Evolutionary conservation across 2,888 invertebrate species (phyloP), one percentile per base, ranked within the genome.

Genomic region (Augochlorella aurata): DNA sequence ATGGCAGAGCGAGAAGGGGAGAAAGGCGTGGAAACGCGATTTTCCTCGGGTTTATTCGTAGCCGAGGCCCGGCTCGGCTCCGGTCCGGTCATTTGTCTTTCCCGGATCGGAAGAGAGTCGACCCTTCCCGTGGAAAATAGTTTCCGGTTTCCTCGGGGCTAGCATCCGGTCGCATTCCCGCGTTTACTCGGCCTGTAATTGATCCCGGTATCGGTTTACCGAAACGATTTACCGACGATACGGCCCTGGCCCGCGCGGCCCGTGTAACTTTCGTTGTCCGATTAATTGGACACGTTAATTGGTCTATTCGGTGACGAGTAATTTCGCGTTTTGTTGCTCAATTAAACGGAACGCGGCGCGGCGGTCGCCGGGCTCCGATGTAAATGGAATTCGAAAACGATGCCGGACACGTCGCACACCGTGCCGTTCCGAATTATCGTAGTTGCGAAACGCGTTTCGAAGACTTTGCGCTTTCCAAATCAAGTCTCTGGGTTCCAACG

Each of bases 231-330:
- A 63, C 9, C 63, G 18, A 38, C 18, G 63, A 63, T 18, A 63
- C 38, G 29, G 18, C 2, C 29, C 14, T 58, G 58, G 24, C 58
- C 24, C 18, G 18, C 24, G 69, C 52, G 50, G 52, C 7, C 49
- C 38, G 45, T 24, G 72, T 61, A 47, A 72, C 61, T 72, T 72
- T 72, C 61, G 63, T 72, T 38, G 29, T 16, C 47, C 49, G 63
- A 63, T 72, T 72, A 72, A 72, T 72, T 63, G 72, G 47, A 47
- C 72, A 24, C 72, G 72, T 72, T 72, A 72, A 72, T 72, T 63
- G 72, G 61, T n/a, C 24, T 38, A 5, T 74, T 68, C 18, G n/a
- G 49, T 52, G 68, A 12, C 21, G 67, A 38, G 58, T 79, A 79
- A 79, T 72, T 67, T 72, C 44, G 50, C 67, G 79, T 68, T 79